These are phyloP conservation scores for Spodoptera litura DNA, from an alignment of 1,140 invertebrate genomes.

Conservation along the genomic window DNA sequence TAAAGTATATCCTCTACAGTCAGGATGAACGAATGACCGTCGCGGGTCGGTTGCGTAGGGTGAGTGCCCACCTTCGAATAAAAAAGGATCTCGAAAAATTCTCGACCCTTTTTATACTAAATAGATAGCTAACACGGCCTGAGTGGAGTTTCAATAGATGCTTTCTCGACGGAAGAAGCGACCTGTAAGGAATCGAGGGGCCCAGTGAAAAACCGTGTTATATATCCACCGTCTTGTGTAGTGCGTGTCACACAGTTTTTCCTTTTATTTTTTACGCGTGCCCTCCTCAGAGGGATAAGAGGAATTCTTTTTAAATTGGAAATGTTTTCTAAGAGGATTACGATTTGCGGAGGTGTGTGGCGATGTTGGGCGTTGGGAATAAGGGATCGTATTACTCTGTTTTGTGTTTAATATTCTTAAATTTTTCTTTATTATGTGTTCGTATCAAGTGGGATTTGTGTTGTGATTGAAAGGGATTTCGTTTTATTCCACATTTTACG, in stretches of 20 bases:
- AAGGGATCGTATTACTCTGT: slow-evolving; percentile 68
- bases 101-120: slow-evolving; percentile 86
- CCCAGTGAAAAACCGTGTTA: slow-evolving; percentile 69
- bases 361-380: slow-evolving; percentile 67
- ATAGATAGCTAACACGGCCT: slow-evolving; percentile 86
- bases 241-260: slow-evolving; percentile 79
- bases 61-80: slow-evolving; percentile 72
- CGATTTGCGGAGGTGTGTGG: slow-evolving; percentile 82
- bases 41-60: slow-evolving; percentile 56
- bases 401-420: slow-evolving; percentile 63
- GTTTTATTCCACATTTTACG: background rate
- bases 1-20: slow-evolving; percentile 44
- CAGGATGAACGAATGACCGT: slow-evolving; percentile 43
- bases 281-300: slow-evolving; percentile 81
- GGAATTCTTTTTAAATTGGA: slow-evolving; percentile 86
- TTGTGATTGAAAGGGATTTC: slow-evolving; percentile 31
- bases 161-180: slow-evolving; percentile 83
- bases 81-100: slow-evolving; percentile 83
- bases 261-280: slow-evolving; percentile 83
- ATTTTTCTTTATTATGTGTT: slow-evolving; percentile 54
- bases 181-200: slow-evolving; percentile 83
- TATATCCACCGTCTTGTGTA: slow-evolving; percentile 62
- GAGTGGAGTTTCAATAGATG: slow-evolving; percentile 86
- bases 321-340: slow-evolving; percentile 86
- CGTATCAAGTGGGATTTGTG: slow-evolving; percentile 47